These are phyloP conservation scores for Scylla paramamosain DNA, from an alignment of 1,140 invertebrate genomes.

Conservation along the genomic window DNA sequence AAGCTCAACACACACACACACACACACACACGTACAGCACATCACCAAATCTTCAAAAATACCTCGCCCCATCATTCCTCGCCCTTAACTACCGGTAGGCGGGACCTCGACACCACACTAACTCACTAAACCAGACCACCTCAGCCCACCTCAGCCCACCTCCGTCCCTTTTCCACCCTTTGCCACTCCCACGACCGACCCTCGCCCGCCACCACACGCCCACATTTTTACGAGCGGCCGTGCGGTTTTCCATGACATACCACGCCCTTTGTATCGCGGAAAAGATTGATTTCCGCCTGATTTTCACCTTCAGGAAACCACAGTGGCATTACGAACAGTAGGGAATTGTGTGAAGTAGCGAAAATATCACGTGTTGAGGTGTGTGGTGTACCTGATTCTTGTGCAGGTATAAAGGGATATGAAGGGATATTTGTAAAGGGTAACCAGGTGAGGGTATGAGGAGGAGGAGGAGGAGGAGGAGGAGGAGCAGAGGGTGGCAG, in stretches of 20 bases:
- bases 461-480: background rate
- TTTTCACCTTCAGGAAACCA: background rate
- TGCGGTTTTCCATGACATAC: background rate
- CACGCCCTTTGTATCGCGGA: background rate
- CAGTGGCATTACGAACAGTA: background rate
- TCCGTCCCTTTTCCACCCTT: background rate
- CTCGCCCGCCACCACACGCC: background rate
- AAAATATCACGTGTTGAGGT: background rate
- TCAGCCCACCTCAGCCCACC: background rate
- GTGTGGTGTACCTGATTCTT: background rate
- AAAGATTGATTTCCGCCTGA: background rate
- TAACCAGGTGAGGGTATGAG: background rate
- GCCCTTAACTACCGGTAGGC: background rate
- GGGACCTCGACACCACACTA: background rate
- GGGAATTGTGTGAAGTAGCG: background rate
- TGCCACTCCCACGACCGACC: background rate
- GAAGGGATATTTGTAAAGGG: background rate
- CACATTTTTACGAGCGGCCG: background rate
- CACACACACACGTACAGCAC: background rate
- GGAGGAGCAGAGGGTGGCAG: no score
- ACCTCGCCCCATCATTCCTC: background rate
- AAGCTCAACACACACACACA: background rate
- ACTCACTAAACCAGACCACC: background rate
- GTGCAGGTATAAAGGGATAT: background rate
- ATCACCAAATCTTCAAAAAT: background rate